Percentiles rank a stretch among this genome's conserved stretches.
Conservation (phyloP, 2,113 vertebrate species). For the Nothoprocta pentlandii region DNA sequence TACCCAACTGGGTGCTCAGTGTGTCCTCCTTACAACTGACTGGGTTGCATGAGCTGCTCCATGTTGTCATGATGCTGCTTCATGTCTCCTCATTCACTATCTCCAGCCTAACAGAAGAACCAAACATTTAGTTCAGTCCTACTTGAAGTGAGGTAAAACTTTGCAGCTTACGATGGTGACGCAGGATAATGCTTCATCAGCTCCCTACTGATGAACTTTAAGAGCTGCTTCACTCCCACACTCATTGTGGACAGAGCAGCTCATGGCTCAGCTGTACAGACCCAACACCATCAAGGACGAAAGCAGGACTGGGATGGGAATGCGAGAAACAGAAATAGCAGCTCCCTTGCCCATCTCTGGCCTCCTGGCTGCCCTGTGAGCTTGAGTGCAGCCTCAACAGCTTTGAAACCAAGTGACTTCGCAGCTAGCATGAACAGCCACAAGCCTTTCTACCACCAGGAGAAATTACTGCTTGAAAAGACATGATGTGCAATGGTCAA, state of each 20-base stretch:
- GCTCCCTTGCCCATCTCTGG: neutral
- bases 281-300: neutral
- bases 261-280: neutral
- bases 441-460: neutral
- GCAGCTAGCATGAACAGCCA: neutral
- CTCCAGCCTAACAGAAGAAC: neutral
- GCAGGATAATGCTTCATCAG: neutral
- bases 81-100: neutral
- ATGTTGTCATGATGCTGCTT: no score
- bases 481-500: neutral
- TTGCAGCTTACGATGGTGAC: neutral
- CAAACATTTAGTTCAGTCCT: neutral
- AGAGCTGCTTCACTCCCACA: neutral
- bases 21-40: neutral
- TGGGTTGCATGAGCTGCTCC: neutral
- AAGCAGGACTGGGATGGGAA: neutral
- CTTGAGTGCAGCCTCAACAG: neutral
- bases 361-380: neutral
- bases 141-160: neutral
- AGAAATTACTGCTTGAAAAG: neutral
- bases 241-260: neutral
- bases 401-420: neutral
- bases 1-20: accelerated
- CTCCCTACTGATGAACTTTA: neutral
- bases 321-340: constrained; percentile 6